phyloP scores from a whole-genome alignment of 2,113 vertebrate species.

The Apteryx owenii region DNA sequence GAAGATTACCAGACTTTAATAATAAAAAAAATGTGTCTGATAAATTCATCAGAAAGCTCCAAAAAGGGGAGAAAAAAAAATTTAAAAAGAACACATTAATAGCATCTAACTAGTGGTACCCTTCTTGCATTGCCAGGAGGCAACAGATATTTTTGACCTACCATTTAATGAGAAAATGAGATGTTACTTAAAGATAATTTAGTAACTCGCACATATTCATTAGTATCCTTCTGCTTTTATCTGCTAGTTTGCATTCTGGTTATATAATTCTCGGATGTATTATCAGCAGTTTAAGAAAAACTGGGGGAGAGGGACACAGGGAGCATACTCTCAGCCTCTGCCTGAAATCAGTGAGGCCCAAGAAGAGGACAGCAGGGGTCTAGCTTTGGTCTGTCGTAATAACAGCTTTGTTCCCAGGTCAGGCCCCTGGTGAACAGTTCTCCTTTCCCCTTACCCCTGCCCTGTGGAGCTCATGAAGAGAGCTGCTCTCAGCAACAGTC shows the following conservation, averaged over 20 bases:
- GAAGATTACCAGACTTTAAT: not conserved
- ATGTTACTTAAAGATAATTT: not conserved
- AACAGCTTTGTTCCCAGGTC: not conserved
- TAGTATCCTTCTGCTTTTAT: not conserved
- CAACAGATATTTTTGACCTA: not conserved
- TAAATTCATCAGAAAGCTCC: not conserved
- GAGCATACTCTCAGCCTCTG: not conserved
- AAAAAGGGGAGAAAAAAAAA: fast-evolving
- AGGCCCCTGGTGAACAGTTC: not conserved
- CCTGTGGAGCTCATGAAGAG: too few species aligned
- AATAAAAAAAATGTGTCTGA: not conserved
- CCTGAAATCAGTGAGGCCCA: not conserved
- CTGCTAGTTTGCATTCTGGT: not conserved
- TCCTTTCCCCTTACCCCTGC: not conserved
- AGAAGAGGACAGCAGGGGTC: not conserved
- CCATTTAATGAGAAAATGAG: not conserved
- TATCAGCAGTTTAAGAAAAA: not conserved
- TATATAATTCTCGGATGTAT: not conserved
- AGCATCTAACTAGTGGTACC: not conserved
- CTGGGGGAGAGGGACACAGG: fast-evolving
- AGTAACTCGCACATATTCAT: not conserved
- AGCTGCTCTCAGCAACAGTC: not conserved
- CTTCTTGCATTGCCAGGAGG: not conserved
- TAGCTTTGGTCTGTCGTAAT: not conserved
- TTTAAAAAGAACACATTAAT: not conserved